Evolutionary conservation across 2,888 invertebrate species (phyloP), one percentile per base, ranked within the genome.

Genomic region (Cephus sareptanus): DNA sequence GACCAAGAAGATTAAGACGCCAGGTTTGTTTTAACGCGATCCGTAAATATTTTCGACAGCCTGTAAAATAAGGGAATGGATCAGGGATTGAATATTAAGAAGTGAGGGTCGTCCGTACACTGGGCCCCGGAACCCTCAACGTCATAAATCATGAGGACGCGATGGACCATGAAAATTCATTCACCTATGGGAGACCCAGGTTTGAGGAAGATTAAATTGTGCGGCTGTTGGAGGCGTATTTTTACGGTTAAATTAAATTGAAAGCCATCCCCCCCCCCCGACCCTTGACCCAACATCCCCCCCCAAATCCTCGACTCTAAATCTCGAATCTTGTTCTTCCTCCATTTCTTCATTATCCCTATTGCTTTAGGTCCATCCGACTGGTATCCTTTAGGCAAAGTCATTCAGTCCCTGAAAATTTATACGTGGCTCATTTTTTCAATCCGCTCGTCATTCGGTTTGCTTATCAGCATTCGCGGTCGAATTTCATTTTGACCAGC

Each of bases 81-180:
- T 77, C 74, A 35, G 74, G 70, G 69, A 77, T 75, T 75, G 77
- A 77, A 77, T 77, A 77, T 77, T 77, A 77, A 77, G 77, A 75
- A 77, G 75, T 40, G 15, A 70, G 75, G 70, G 75, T 31, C n/a
- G 30, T 30, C 70, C 23, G 30, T 70, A 70, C 6, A 70, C 70
- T 13, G 4, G 70, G 70, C 9, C 31, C 30, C 70, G 23, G 70
- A 30, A 0, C 70, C 77, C 34, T 76, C 69, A 15, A 30, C 56
- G 74, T 73, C 77, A 75, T 76, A 79, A 79, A 73, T 81, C 81
- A 78, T 73, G 75, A 71, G 74, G 71, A 74, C 74, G 76, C 78
- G 77, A 81, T 78, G 75, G 81, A 75, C 81, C 77, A 78, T 81
- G 79, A 81, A 81, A 77, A 78, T 76, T 74, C 73, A 68, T 75